A percentile compares a stretch with the other conserved stretches of the same genome.
Conservation (phyloP, 2,113 vertebrate species). For the Rhipidura dahli region DNA sequence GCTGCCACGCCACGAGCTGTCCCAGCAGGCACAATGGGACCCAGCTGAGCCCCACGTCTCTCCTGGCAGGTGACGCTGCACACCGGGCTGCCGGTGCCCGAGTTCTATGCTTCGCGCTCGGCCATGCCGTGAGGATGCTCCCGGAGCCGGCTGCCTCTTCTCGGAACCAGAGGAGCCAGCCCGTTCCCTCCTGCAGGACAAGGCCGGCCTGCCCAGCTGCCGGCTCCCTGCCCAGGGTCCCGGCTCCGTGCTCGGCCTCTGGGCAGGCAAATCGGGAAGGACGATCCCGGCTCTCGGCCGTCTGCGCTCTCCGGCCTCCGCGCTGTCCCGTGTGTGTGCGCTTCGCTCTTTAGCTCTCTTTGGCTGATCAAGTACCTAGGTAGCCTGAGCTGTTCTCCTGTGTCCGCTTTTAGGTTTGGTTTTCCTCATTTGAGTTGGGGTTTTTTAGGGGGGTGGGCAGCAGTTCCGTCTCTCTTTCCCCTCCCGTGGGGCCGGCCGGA, state of each 20-base stretch:
- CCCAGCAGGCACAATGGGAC: accelerated
- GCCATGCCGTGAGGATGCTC: conserved; percentile 65
- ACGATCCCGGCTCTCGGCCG: background rate
- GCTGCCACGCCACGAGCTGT: background rate
- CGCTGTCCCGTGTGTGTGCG: conserved; percentile 20
- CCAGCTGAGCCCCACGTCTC: accelerated
- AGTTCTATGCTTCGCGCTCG: conserved; percentile 89
- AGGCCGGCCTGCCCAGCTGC: background rate
- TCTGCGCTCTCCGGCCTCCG: background rate
- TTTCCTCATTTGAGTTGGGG: conserved; percentile 23
- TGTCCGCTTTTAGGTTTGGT: conserved; percentile 41
- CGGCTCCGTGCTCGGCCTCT: background rate
- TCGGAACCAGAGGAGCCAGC: background rate
- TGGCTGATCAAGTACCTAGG: conserved; percentile 43
- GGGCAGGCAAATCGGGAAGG: background rate
- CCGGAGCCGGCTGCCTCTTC: conserved; percentile 45
- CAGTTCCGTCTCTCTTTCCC: background rate
- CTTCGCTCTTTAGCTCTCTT: conserved; percentile 51
- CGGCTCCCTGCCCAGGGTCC: background rate
- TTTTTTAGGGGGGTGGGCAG: background rate
- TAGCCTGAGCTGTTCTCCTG: conserved; percentile 38
- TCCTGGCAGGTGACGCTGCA: conserved; percentile 88
- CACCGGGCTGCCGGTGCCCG: conserved; percentile 91
- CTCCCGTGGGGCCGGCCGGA: background rate
- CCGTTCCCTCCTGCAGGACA: background rate